phyloP scores from a whole-genome alignment of 92 coral and sea anemone genomes.

The Bergia sp. region DNA sequence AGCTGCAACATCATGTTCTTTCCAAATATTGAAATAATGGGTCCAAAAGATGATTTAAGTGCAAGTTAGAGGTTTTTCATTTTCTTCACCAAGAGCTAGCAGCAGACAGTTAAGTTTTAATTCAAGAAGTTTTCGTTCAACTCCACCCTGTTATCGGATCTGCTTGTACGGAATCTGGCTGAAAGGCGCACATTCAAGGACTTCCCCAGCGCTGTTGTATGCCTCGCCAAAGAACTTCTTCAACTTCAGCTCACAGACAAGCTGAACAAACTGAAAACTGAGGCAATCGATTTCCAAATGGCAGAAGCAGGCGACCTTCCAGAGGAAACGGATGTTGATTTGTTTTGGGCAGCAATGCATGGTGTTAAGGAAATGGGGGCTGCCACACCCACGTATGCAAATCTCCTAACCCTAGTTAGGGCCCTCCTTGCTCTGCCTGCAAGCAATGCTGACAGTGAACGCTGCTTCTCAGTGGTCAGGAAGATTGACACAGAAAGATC shows the following conservation, averaged over 20 bases:
- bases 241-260: too few species aligned
- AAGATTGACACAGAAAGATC: too few species aligned
- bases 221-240: not conserved
- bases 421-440: constrained; percentile 7
- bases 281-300: too few species aligned
- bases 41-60: too few species aligned
- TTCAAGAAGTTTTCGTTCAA: constrained; percentile 33
- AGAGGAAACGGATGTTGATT: too few species aligned
- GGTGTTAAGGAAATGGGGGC: constrained; percentile 7
- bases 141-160: constrained; percentile 41
- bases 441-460: constrained; percentile 2
- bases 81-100: too few species aligned
- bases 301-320: too few species aligned
- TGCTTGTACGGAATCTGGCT: not conserved
- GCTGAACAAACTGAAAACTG: too few species aligned
- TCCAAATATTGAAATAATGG: too few species aligned
- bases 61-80: too few species aligned
- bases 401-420: constrained; percentile 20
- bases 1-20: too few species aligned
- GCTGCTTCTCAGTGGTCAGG: not conserved
- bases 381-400: constrained; percentile 4
- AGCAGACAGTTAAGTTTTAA: too few species aligned
- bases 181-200: not conserved
- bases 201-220: constrained; percentile 35
- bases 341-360: constrained; percentile 24